Evolutionary conservation across 2,888 invertebrate species (phyloP), one percentile per base, ranked within the genome.

Genomic region (Pimpla rufipes): DNA sequence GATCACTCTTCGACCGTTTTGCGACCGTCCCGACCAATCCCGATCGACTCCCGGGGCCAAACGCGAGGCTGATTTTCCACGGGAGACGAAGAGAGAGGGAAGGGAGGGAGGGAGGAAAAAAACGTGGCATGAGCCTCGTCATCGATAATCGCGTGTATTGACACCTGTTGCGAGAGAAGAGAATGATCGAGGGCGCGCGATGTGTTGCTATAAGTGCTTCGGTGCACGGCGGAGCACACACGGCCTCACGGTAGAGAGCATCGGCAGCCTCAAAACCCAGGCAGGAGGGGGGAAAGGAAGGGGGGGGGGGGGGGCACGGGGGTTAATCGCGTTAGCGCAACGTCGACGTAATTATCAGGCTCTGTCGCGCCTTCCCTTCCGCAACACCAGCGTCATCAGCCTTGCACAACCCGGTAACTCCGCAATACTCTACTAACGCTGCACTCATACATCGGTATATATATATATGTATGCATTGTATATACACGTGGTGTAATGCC

Each of bases 251-350:
- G 52, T 37, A 62, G 57, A 70, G n/a, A 37, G 59, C 64, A 70
- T 75, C 45, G 42, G 10, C 64, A 62, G 45, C 45, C 45, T 73
- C 73, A 62, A 68, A 75, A 47, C 68, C 67, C 59, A 6, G 29
- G 4, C 35, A n/a, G 29, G 29, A 5, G 5, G 29, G 29, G 29
- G 29, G 2, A 29, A 29, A 2, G 57, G 21, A 29, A 13, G 7
- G 29, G 13, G 11, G 68, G 45, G n/a, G n/a, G n/a, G n/a, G n/a
- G n/a, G n/a, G n/a, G n/a, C n/a, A n/a, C n/a, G n/a, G n/a, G n/a
- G 42, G 55, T 70, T 76, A 76, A 81, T 76, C 70, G 62, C 21
- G 80, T 76, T 79, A 55, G 70, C 62, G 59, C n/a, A n/a, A 62
- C 75, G 59, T 64, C 37, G 62, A 64, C 55, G 59, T 57, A 76